phyloP scores from a whole-genome alignment of 1,140 invertebrate species.

The Leptopilina boulardi region DNA sequence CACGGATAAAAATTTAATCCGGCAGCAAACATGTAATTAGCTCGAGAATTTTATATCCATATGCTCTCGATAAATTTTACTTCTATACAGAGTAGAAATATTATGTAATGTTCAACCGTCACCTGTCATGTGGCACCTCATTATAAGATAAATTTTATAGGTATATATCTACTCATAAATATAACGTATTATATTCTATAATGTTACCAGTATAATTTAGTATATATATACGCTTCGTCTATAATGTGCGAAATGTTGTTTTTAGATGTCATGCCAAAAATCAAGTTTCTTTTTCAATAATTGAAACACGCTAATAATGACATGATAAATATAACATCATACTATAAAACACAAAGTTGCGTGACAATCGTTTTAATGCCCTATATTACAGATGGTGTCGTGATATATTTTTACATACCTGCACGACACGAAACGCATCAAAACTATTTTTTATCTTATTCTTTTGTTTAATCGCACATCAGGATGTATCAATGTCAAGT shows the following conservation, averaged over 20 bases:
- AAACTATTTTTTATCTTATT: neutral
- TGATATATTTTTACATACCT: neutral
- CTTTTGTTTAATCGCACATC: neutral
- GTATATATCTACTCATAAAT: neutral
- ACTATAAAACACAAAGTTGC: neutral
- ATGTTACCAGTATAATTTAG: no score
- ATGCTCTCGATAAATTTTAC: neutral
- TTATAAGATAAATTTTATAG: slow-evolving; percentile 40
- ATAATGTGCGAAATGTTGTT: no score
- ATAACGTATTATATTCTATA: no score
- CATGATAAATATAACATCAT: neutral
- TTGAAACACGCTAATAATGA: neutral
- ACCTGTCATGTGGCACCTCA: slow-evolving; percentile 27
- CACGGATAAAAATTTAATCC: slow-evolving; percentile 17
- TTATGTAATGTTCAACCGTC: slow-evolving; percentile 31
- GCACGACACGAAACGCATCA: neutral
- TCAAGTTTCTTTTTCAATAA: no score
- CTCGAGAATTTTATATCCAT: slow-evolving; percentile 3
- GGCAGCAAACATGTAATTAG: slow-evolving; percentile 38
- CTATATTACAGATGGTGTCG: neutral
- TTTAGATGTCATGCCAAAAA: no score
- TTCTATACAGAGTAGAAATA: neutral
- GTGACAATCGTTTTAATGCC: neutral
- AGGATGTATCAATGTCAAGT: slow-evolving; percentile 70
- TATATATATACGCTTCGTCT: no score